Conservation (phyloP, 2,113 vertebrate species). For the Noctilio leporinus region DNA sequence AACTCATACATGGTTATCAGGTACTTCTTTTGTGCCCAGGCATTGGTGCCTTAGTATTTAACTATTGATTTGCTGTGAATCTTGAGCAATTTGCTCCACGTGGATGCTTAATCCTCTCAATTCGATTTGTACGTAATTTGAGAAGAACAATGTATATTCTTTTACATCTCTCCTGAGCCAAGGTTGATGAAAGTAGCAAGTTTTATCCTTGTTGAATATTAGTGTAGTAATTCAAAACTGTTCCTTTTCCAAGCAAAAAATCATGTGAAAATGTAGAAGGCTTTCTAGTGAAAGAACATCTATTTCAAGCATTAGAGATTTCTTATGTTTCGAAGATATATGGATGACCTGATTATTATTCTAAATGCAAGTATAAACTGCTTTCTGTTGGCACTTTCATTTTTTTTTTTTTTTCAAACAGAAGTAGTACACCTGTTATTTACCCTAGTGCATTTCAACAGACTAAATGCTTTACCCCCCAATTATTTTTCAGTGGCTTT, state of each 20-base stretch:
- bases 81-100: neutral
- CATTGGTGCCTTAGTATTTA: neutral
- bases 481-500: constrained; percentile 59
- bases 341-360: neutral
- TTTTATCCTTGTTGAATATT: fast-evolving
- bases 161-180: fast-evolving
- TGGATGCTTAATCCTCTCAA: neutral
- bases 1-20: neutral
- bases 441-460: neutral
- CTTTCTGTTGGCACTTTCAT: neutral
- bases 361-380: neutral
- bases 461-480: constrained; percentile 39
- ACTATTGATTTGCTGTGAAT: neutral
- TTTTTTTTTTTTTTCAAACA: neutral
- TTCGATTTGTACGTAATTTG: neutral
- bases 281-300: neutral
- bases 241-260: neutral
- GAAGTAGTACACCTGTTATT: neutral
- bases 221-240: neutral
- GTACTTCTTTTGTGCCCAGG: neutral
- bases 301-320: neutral
- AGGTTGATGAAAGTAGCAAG: neutral
- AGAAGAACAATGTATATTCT: neutral
- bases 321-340: neutral
- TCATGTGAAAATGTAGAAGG: neutral